Percentiles rank a stretch among this genome's conserved stretches.
Conservation (phyloP, 2,113 vertebrate species). For the Hylia prasina region DNA sequence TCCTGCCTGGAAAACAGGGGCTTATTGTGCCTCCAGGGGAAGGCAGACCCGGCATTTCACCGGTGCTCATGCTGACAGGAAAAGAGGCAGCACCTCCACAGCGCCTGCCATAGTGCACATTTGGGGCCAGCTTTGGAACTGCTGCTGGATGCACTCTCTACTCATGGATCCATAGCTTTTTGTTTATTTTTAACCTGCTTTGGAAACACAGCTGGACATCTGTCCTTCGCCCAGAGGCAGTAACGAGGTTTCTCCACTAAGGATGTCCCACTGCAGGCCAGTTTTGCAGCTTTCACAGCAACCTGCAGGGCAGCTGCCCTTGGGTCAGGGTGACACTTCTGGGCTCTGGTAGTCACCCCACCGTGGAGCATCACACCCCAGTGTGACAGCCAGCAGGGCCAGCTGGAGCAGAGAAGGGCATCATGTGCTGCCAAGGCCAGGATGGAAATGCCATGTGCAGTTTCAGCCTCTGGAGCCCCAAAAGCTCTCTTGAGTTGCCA, state of each 20-base stretch:
- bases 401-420: background rate
- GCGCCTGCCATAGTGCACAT: rapidly evolving
- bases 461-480: background rate
- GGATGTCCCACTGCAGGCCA: background rate
- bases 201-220: background rate
- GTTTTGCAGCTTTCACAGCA: background rate
- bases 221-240: rapidly evolving
- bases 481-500: background rate
- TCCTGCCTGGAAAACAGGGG: background rate
- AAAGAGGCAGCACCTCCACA: background rate
- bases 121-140: background rate
- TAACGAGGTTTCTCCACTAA: background rate
- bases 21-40: background rate
- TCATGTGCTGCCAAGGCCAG: rapidly evolving
- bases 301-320: background rate
- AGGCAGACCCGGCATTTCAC: rapidly evolving
- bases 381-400: background rate
- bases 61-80: rapidly evolving
- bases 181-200: background rate
- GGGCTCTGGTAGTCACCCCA: no score
- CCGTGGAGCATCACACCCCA: rapidly evolving
- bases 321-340: background rate
- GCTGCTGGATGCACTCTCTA: background rate
- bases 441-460: background rate
- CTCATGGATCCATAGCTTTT: background rate